Base-by-base conservation (phyloP, 2,888 invertebrate genomes). In the Linyphia triangularis region DNA sequence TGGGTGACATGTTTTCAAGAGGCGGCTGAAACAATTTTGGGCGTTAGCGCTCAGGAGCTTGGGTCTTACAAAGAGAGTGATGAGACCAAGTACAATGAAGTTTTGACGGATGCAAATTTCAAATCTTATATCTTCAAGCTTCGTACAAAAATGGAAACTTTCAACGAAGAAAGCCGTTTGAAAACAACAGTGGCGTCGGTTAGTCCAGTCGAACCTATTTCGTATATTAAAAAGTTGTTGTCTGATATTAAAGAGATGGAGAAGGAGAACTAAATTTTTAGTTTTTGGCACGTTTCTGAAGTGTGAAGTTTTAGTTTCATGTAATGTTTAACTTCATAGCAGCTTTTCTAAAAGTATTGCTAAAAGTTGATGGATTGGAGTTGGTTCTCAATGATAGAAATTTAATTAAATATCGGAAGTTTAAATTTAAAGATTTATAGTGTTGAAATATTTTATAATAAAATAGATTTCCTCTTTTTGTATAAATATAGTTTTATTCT, bases 1-100 rank as follows among this genome's bases (percentile, higher is more conserved):
- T 99, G 99, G 96, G 95, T 96, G 9, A 98, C 98, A 1, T 95
- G 96, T 90, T 99, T 99, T 94, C 96, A 96, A 85, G 93, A 94
- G 26, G 78, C 95, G 30, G 97, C 96, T 0, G 97, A 98, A 92
- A 94, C 95, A 84, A 93, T 99, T 90, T 92, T 98, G 26, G 96
- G 95, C 4, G 94, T 93, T 79, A 93, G 94, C 0, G 94, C 97
- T 0, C 95, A 96, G 57, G 96, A 97, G 91, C 93, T 99, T 33
- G 99, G 98, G 0, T 94, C 95, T 30, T 89, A 94, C 90, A 92
- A 92, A 81, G 92, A 93, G 40, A 91, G 92, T 2, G 92, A 97
- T 93, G 94, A 95, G 86, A 94, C 95, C 0, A 94, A 93, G 5
- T 96, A 95, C 92, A 93, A 95, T 73, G 94, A 94, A 59, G 94